Conservation (phyloP, 2,797 vertebrate genomes). For the Mormyrus proboscirostris region DNA sequence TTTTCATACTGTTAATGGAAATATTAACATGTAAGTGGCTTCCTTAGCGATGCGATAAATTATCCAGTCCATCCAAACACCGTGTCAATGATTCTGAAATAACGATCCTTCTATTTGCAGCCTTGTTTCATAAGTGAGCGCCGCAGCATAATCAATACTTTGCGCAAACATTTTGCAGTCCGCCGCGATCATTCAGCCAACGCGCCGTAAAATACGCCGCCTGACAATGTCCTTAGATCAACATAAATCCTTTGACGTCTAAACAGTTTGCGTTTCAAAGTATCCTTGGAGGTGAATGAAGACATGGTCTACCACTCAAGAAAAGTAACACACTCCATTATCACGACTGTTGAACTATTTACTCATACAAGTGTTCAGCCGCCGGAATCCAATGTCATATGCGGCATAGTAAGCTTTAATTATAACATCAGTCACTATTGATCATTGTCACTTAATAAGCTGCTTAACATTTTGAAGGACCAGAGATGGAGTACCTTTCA, state of each 20-base stretch:
- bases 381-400: conserved; percentile 51
- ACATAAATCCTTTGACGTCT: background rate
- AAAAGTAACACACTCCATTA: conserved; percentile 35
- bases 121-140: background rate
- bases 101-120: background rate
- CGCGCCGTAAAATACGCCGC: background rate
- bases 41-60: background rate
- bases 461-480: conserved; percentile 50
- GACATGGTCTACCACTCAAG: background rate
- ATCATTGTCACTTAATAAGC: conserved; percentile 61
- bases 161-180: background rate
- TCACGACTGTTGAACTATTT: conserved; percentile 37
- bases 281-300: background rate
- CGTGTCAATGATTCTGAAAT: background rate
- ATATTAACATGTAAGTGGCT: background rate
- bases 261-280: background rate
- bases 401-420: conserved; percentile 47
- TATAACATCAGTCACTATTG: conserved; percentile 65
- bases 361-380: conserved; percentile 25
- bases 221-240: background rate
- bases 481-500: conserved; percentile 37
- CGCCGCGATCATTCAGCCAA: background rate
- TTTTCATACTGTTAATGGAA: background rate
- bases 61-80: background rate
- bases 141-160: background rate